Evolutionary conservation across 2,888 invertebrate genomes (phyloP).

Genomic region (Timema podura): DNA sequence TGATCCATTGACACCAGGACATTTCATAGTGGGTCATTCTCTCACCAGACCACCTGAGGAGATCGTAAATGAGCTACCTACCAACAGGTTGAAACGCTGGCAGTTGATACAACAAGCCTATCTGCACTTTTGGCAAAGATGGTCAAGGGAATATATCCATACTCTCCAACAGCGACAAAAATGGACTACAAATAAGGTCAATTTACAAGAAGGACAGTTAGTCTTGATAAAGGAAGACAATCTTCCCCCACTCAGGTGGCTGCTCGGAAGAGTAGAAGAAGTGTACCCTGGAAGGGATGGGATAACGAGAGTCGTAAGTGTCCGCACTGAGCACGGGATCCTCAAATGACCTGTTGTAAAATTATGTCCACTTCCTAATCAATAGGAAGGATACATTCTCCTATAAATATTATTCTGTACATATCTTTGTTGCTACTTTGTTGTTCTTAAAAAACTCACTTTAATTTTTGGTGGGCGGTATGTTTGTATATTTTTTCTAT

Average conservation of each 20-base stretch:
- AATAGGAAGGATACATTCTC: background rate
- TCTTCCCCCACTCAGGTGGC: background rate
- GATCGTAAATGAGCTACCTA: slow-evolving; percentile 9
- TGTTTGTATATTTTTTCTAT: too few species aligned
- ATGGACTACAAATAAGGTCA: slow-evolving; percentile 1
- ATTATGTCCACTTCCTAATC: background rate
- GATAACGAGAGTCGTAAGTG: background rate
- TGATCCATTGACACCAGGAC: slow-evolving; percentile 20
- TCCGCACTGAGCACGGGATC: background rate
- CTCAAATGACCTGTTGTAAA: background rate
- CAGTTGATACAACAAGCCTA: slow-evolving; percentile 20
- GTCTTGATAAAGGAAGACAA: background rate
- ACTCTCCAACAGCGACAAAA: slow-evolving; percentile 21
- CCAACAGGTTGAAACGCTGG: slow-evolving; percentile 24
- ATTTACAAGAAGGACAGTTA: background rate
- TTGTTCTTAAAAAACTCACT: too few species aligned
- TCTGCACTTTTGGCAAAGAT: slow-evolving; percentile 28
- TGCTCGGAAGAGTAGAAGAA: background rate
- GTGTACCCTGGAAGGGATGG: background rate
- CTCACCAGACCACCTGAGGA: slow-evolving; percentile 16
- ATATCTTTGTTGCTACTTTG: too few species aligned
- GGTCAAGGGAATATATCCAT: slow-evolving; percentile 17
- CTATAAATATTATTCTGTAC: too few species aligned
- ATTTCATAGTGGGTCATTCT: slow-evolving; percentile 27
- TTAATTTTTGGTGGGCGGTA: too few species aligned